Evolutionary conservation across 92 coral and sea anemone species (phyloP).

Genomic region (Palythoa grandis): DNA sequence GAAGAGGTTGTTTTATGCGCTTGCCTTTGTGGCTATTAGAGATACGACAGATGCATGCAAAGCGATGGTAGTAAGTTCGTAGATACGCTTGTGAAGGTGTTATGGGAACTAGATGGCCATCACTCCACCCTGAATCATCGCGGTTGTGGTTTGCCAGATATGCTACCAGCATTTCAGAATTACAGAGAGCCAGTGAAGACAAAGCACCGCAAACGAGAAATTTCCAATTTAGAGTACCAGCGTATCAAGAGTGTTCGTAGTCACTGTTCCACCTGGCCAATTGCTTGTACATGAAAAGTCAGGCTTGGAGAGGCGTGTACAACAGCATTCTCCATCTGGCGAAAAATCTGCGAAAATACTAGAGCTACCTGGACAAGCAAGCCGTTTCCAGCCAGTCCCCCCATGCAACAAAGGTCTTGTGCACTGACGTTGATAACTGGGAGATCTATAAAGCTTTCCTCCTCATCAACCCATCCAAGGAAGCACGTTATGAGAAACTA

Average conservation of each 20-base stretch:
- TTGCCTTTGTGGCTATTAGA: too few relatives aligned
- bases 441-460: too few relatives aligned
- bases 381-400: slow-evolving; percentile 4
- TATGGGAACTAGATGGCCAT: slow-evolving; percentile 44
- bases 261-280: slow-evolving; percentile 9
- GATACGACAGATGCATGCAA: too few relatives aligned
- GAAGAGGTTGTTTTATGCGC: too few relatives aligned
- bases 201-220: slow-evolving; percentile 1
- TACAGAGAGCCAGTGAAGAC: slow-evolving; percentile 33
- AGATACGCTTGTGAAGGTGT: slow-evolving; percentile 21
- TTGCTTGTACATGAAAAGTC: slow-evolving; percentile 37
- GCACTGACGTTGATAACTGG: too few relatives aligned
- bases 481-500: too few relatives aligned
- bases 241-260: slow-evolving; percentile 10
- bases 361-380: slow-evolving; percentile 28
- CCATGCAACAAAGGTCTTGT: slow-evolving; percentile 23
- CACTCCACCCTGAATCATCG: slow-evolving; percentile 17
- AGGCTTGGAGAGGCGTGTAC: slow-evolving; percentile 38
- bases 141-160: slow-evolving; percentile 32
- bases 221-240: slow-evolving; percentile 1
- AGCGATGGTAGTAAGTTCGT: too few relatives aligned
- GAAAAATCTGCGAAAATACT: slow-evolving; percentile 39
- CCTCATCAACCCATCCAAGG: too few relatives aligned
- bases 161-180: slow-evolving; percentile 1
- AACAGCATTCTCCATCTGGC: slow-evolving; percentile 33